A percentile compares a stretch with the other conserved stretches of the same genome.
Conservation (phyloP, 1,140 invertebrate genomes). For the Yoshiicerus persimilis region DNA sequence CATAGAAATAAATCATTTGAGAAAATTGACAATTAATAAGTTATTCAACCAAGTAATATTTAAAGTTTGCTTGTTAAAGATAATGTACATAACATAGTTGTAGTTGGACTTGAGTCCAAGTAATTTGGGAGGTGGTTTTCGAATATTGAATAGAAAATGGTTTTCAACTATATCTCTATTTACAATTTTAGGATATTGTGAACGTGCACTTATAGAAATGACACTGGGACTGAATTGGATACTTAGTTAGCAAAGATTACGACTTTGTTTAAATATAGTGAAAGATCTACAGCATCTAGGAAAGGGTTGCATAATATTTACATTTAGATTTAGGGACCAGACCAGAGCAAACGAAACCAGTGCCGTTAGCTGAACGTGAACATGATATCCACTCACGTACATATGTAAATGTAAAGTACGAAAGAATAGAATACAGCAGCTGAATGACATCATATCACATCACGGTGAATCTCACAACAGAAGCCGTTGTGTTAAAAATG, state of each 20-base stretch:
- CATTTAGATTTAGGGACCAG: background rate
- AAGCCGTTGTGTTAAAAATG: conserved; percentile 22
- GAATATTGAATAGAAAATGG: too few relatives aligned
- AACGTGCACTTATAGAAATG: background rate
- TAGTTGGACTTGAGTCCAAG: too few relatives aligned
- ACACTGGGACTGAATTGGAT: background rate
- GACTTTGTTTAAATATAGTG: background rate
- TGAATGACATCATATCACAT: background rate
- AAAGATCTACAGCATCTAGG: background rate
- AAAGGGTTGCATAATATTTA: background rate
- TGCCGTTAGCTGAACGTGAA: background rate
- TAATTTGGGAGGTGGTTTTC: too few relatives aligned
- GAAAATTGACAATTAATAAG: conserved; percentile 15
- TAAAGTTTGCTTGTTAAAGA: background rate
- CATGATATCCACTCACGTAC: background rate
- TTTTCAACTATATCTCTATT: too few relatives aligned
- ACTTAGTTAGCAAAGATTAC: background rate
- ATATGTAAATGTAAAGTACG: background rate
- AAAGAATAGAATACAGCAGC: background rate
- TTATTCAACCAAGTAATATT: background rate
- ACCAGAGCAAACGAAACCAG: background rate
- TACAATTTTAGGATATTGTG: too few relatives aligned
- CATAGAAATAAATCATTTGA: background rate
- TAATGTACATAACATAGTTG: background rate
- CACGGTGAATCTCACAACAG: background rate